Evolutionary conservation across 1,140 invertebrate species (phyloP).

Genomic region (Drosophila orosa): DNA sequence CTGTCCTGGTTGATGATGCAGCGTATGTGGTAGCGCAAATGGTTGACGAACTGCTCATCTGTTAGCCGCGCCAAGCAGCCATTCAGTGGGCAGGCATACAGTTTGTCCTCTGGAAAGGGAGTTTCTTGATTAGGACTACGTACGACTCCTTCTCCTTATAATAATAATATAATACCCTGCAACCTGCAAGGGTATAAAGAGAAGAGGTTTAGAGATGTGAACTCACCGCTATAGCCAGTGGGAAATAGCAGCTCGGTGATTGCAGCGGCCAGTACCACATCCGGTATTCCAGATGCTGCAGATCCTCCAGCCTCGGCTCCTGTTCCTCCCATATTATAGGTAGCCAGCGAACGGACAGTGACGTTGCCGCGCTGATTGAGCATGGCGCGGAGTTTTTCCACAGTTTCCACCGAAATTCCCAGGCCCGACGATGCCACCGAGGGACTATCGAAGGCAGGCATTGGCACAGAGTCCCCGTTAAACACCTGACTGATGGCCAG

Average conservation of each 20-base stretch:
- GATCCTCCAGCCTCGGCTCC: not conserved
- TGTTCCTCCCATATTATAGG: not conserved
- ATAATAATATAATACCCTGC: too few species aligned
- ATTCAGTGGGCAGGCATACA: constrained; percentile 54
- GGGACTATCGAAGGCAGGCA: not conserved
- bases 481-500: constrained; percentile 54
- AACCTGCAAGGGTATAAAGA: not conserved
- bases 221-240: constrained; percentile 50
- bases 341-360: too few species aligned
- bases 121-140: not conserved
- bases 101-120: constrained; percentile 23
- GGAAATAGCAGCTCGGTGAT: constrained; percentile 18
- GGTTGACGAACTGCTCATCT: constrained; percentile 41
- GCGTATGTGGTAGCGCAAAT: constrained; percentile 50
- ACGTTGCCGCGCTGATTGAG: constrained; percentile 21
- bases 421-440: not conserved
- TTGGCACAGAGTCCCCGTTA: constrained; percentile 10
- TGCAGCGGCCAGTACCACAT: not conserved
- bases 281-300: not conserved
- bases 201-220: too few species aligned
- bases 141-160: too few species aligned
- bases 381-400: constrained; percentile 46
- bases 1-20: constrained; percentile 12
- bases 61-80: constrained; percentile 35
- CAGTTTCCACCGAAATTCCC: too few species aligned